These are phyloP conservation scores for Mythimna ferrago DNA, from an alignment of 2,888 invertebrate genomes.

Conservation along the genomic window DNA sequence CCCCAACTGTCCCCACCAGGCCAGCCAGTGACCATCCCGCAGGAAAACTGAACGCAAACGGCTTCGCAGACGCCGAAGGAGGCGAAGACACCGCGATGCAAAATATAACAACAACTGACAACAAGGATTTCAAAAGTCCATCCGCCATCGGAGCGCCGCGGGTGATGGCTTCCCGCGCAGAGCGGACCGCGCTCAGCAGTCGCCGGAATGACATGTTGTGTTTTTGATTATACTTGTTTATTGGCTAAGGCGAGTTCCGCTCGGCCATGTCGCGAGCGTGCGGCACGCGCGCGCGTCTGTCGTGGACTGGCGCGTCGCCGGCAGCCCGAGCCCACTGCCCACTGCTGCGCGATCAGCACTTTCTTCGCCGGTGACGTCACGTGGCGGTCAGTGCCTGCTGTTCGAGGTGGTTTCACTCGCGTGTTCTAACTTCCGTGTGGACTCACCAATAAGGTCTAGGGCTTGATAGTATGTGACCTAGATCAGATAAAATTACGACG, in stretches of 20 bases:
- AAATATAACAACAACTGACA: constrained; percentile 84
- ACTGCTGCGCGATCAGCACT: constrained; percentile 53
- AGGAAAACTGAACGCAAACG: constrained; percentile 86
- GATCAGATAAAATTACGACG: constrained; percentile 12
- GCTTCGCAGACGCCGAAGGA: constrained; percentile 86
- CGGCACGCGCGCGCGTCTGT: constrained; percentile 74
- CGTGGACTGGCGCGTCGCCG: constrained; percentile 71
- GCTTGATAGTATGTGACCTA: constrained; percentile 47
- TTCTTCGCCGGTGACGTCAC: constrained; percentile 74
- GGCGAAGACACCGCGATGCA: constrained; percentile 87
- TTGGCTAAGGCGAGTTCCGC: constrained; percentile 59
- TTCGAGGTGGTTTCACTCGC: constrained; percentile 69
- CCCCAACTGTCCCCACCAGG: constrained; percentile 83
- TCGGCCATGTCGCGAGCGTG: constrained; percentile 70
- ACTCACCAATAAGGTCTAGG: constrained; percentile 61
- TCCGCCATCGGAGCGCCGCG: constrained; percentile 85
- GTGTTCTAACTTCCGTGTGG: constrained; percentile 65
- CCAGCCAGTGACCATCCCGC: constrained; percentile 88
- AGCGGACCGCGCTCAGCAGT: constrained; percentile 83
- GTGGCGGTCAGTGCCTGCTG: constrained; percentile 71
- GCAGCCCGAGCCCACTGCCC: constrained; percentile 27
- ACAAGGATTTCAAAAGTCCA: constrained; percentile 82
- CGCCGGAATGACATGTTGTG: constrained; percentile 82
- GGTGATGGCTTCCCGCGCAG: constrained; percentile 82
- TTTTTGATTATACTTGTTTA: constrained; percentile 58